Evolutionary conservation across 2,797 vertebrate genomes (phyloP), one percentile per base, ranked within the genome.

Genomic region (Salarias fasciatus): DNA sequence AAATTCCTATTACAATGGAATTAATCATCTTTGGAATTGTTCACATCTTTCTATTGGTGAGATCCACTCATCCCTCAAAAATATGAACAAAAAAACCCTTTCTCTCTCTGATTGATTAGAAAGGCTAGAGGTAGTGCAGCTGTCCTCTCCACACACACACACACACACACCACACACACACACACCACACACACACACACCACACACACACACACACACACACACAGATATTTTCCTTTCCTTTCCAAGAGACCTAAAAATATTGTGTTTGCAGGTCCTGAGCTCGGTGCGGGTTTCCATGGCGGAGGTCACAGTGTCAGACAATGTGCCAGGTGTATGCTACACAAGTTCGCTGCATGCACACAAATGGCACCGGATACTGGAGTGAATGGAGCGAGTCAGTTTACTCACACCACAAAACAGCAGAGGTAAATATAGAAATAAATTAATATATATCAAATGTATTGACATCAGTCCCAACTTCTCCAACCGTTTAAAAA

Each of bases 311-410:
- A 0, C 4, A 0, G 90, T 95, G n/a, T 48, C 86, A 1, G 87
- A 94, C 2, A 89, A n/a, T 89, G 1, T 99, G 97, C 14, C 64
- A 75, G 0, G 58, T 89, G 3, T 95, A 95, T 0, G 62, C 75
- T 0, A 93, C 93, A 2, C 93, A 96, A 77, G 90, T 95, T 1
- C 91, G 94, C 60, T 98, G 97, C 84, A 89, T 65, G 54, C 85
- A 88, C 10, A 35, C 48, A 24, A 82, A 87, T 0, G 91, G 90
- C 0, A 44, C 80, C 0, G 95, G 94, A 1, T 92, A 93, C 75
- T 96, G 95, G 96, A 97, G 97, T 3, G 85, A 95, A 24, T 99
- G 97, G 97, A 97, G 94, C 37, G 45, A 52, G 2, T 38, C 91
- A 0, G 82, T 86, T 29, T 75, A 85, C 46, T 94, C 0, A 80